Base-by-base conservation (phyloP, 2,113 vertebrate genomes). In the Heterocephalus glaber region DNA sequence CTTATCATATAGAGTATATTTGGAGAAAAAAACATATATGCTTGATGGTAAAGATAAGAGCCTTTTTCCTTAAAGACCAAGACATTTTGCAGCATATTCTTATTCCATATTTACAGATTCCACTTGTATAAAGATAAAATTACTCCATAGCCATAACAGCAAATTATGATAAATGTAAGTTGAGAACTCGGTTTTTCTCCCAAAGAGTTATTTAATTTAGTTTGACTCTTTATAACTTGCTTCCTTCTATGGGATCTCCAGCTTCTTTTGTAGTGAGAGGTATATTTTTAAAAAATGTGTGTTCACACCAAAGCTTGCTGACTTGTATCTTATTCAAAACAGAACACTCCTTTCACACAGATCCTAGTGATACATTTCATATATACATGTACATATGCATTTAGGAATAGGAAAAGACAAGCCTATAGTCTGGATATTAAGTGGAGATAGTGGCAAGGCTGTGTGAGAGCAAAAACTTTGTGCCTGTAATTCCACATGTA, bases 81-180 rank as follows among this genome's bases (percentile, higher is more conserved):
- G 93, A 96, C 93, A 54, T 92, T 92, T 80, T 98, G 89, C 90
- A 96, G 97, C 92, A 97, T 95, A 95, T 97, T 97, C 97, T 97
- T 83, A 96, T 94, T 98, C 96, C 97, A 96, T 91, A 95, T 96
- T 98, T 97, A 98, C 90, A 97, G 93, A 90, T 96, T 93, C 98
- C 90, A 87, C 91, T 95, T 97, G 96, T 96, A 97, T 98, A 98
- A 98, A 97, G 96, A 97, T 95, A 97, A 96, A 98, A 95, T 97
- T 97, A 97, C 96, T 47, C 20, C n/a, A 68, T 80, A 72, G 61
- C 17, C 87, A 86, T 80, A 83, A 76, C 56, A 89, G n/a, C 35
- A 33, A 74, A 24, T 79, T 52, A 72, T 56, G 58, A 83, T 95
- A 95, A 96, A 96, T 98, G 97, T 98, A 97, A 97, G 96, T 97